phyloP scores from a whole-genome alignment of 2,113 vertebrate species.

The Heliornis fulica region DNA sequence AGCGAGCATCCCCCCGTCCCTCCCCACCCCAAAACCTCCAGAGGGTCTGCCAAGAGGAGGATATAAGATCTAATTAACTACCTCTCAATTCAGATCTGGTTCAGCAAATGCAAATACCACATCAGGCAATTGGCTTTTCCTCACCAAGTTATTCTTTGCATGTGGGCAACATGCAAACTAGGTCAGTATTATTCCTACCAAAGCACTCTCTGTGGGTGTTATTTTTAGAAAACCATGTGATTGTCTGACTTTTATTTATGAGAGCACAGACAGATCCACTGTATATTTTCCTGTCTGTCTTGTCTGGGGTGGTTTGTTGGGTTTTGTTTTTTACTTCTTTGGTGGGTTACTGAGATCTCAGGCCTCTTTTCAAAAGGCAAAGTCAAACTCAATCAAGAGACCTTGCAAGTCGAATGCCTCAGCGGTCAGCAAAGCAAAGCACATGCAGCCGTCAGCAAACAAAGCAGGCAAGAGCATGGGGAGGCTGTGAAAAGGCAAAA shows the following conservation, averaged over 20 bases:
- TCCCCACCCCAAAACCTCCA: not conserved
- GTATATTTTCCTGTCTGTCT: conserved; percentile 41
- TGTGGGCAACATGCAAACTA: conserved; percentile 29
- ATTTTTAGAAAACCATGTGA: conserved; percentile 58
- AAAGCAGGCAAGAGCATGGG: not conserved
- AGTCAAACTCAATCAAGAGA: not conserved
- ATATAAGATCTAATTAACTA: not conserved
- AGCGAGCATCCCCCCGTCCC: not conserved
- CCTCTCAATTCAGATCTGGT: not conserved
- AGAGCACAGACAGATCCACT: conserved; percentile 7
- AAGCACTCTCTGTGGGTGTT: conserved; percentile 15
- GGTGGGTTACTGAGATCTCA: not conserved
- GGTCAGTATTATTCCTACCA: conserved; percentile 45
- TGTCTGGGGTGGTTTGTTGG: not conserved
- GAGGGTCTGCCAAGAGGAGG: not conserved
- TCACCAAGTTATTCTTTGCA: not conserved
- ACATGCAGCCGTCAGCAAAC: not conserved
- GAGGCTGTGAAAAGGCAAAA: not conserved
- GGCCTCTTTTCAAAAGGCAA: not conserved
- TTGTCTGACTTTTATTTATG: conserved; percentile 59
- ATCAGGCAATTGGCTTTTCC: not conserved
- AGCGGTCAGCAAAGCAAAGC: not conserved
- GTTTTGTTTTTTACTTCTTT: conserved; percentile 1
- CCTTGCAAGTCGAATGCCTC: not conserved
- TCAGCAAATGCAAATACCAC: not conserved